phyloP scores from a whole-genome alignment of 2,888 invertebrate genomes.

The Unio delphinus region DNA sequence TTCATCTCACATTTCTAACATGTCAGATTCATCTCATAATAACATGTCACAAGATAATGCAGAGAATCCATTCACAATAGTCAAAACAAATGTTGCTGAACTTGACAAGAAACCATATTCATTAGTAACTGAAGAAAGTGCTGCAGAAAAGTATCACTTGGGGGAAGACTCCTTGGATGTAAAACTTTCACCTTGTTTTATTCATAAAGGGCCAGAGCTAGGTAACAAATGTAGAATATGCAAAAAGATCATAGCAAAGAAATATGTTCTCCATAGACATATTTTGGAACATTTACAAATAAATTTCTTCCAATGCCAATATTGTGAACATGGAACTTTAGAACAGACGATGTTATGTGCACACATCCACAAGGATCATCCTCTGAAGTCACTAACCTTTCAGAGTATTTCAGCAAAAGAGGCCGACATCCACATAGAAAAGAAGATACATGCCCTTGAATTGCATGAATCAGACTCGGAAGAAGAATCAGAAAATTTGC shows the following conservation, averaged over 20 bases:
- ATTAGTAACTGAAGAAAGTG: neutral
- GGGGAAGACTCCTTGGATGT: constrained; percentile 45
- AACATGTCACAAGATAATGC: too few species aligned
- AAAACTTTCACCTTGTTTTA: constrained; percentile 38
- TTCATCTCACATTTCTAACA: too few species aligned
- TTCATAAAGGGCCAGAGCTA: constrained; percentile 30
- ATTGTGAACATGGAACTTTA: constrained; percentile 50
- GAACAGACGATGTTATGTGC: constrained; percentile 35
- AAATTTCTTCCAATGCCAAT: constrained; percentile 55
- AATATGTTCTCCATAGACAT: constrained; percentile 60
- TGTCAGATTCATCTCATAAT: too few species aligned
- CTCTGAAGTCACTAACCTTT: constrained; percentile 14
- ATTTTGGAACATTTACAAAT: constrained; percentile 57
- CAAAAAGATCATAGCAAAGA: constrained; percentile 50
- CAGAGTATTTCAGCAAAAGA: constrained; percentile 10
- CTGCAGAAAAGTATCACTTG: constrained; percentile 19
- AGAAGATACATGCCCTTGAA: constrained; percentile 5
- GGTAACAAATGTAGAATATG: constrained; percentile 52
- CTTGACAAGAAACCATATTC: constrained; percentile 2
- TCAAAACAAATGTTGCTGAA: constrained; percentile 20
- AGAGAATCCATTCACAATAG: constrained; percentile 25
- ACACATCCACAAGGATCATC: constrained; percentile 45
- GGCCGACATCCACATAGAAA: constrained; percentile 14
- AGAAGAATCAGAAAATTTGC: too few species aligned
- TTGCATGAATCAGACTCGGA: too few species aligned